Base-by-base conservation (phyloP, 1,140 invertebrate genomes). In the Penaeus vannamei region DNA sequence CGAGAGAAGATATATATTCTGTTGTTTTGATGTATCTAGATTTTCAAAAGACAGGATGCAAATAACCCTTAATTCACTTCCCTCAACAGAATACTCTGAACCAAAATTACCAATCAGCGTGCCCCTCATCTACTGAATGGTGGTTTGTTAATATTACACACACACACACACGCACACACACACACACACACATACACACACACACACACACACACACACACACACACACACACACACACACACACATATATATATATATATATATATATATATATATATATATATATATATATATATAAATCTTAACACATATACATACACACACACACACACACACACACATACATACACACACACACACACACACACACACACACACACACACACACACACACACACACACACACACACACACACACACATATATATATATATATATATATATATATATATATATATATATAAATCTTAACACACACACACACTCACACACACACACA, bases 251-350 rank as follows among this genome's bases (percentile, higher is more conserved):
- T 66, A 85, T 69, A 66, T 85, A 85, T 42, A 69, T 64, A 85
- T 10, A 69, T 66, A 84, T 62, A 64, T 61, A 42, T 69, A 69
- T 66, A 85, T 32, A 85, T 46, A 85, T 64, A 46, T 64, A 46
- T 69, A 85, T 66, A 69, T 64, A 69, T 69, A 85, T 64, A 69
- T 66, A 66, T 46, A 85, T 66, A 85, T 64, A 85, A 66, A 85
- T 32, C 64, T 29, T 42, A 14, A 85, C 42, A 85, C 20, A 69
- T 69, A 85, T 64, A 85, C 20, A 85, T 69, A 85, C 42, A 85
- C 20, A 85, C 36, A 85, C 36, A 69, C 20, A 85, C 53, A 66
- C 69, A 85, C 36, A 85, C 66, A 69, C 36, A 69, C 32, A 84
- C 32, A 64, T 84, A 29, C 66, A 64, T 66, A 64, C 46, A 84